Evolutionary conservation across 2,888 invertebrate species (phyloP).

Genomic region (Barypeithes pellucidus): DNA sequence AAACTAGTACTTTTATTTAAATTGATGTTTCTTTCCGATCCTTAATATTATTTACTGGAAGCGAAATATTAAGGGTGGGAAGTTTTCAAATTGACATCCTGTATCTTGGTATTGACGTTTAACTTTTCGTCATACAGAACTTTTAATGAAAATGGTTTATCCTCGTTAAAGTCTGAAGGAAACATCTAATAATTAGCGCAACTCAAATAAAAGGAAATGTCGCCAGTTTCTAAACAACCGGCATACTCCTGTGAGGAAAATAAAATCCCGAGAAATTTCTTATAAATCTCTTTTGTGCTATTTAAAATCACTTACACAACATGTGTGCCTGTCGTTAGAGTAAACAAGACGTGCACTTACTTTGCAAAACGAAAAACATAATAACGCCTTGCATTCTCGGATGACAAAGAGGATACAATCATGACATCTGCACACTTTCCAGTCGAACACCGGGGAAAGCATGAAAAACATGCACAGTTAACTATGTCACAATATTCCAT

Average conservation of each 20-base stretch:
- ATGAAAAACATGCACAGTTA: slow-evolving; percentile 30
- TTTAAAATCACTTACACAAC: slow-evolving; percentile 48
- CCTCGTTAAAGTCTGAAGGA: background rate
- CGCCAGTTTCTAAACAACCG: background rate
- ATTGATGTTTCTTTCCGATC: too few species aligned
- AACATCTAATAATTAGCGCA: too few species aligned
- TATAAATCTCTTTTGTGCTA: slow-evolving; percentile 42
- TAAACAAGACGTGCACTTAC: slow-evolving; percentile 50
- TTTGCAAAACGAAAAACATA: slow-evolving; percentile 41
- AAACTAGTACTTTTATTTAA: too few species aligned
- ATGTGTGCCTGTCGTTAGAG: slow-evolving; percentile 46
- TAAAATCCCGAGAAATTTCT: slow-evolving; percentile 28
- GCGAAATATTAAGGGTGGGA: too few species aligned
- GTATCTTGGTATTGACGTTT: too few species aligned
- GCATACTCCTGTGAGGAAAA: background rate
- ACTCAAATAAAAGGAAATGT: too few species aligned
- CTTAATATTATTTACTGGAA: too few species aligned
- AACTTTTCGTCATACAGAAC: too few species aligned
- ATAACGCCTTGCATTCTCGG: slow-evolving; percentile 33
- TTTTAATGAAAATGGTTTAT: too few species aligned
- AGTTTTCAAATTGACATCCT: too few species aligned
- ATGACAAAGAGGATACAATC: slow-evolving; percentile 27
- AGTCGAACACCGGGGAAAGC: slow-evolving; percentile 18
- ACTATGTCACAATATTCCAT: slow-evolving; percentile 25
- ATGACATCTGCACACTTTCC: slow-evolving; percentile 30